Base-by-base conservation (phyloP, 2,797 vertebrate genomes). In the Ctenochaetus hawaiiensis region DNA sequence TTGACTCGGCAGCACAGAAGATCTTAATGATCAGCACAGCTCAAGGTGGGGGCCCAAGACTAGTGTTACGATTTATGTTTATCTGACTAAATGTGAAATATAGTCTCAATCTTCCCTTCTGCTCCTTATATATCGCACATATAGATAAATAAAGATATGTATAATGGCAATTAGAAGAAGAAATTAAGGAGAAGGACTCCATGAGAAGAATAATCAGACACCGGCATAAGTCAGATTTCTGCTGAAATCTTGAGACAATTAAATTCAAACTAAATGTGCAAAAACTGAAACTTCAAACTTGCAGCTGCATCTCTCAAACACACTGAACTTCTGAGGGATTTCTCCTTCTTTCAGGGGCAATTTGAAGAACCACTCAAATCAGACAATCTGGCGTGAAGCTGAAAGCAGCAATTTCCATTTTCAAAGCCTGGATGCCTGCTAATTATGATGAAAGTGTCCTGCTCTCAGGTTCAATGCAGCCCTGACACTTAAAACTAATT, bases 371-470 rank as follows among this genome's bases (percentile, higher is more conserved):
- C 26, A 52, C 73, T 81, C 62, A 62, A 87, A 77, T 83, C 75
- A 71, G 57, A 58, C 49, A 75, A 82, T 66, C 63, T 72, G 65
- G 26, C 62, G 11, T 67, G 66, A 82, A 84, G 54, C 64, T 75
- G 18, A 88, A 84, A 82, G 75, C 70, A 67, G 72, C 48, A 43
- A 82, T 90, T 87, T 83, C 82, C 81, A 77, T 75, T 77, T 84
- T 66, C 75, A 81, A 87, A 84, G 79, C 75, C 71, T 82, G 75
- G 59, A 51, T 80, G 65, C 61, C 65, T 78, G 75, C 82, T 80
- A 72, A 86, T 90, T 87, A 85, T 37, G 69, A 83, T 68, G 66
- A 75, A 73, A 80, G 75, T 62, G 61, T 70, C n/a, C 68, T 63
- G 77, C 73, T 72, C 63, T 83, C 84, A 72, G 77, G 71, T 80